Base-by-base conservation (phyloP, 1,140 invertebrate species). In the Diuraphis noxia region DNA sequence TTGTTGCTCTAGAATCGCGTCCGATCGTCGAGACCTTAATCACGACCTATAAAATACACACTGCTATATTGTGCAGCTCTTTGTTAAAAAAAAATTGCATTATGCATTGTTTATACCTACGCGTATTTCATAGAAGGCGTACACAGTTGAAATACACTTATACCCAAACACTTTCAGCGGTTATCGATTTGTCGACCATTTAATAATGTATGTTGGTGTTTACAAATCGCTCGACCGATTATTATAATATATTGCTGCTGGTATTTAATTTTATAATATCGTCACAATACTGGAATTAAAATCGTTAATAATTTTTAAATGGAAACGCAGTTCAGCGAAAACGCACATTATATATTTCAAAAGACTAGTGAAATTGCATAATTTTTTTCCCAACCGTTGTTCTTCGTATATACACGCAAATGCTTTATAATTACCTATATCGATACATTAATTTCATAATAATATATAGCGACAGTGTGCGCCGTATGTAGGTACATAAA, bases 371-470 rank as follows among this genome's bases (percentile, higher is more conserved):
- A 72, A 72, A 72, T 72, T 72, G 56, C 30, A n/a, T 72, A 72
- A n/a, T n/a, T n/a, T 72, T 63, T 72, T 72, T 72, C 13, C 56
- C 56, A 17, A 63, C 56, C 34, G 34, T n/a, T 72, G 34, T n/a
- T 17, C 4, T 13, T n/a, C n/a, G 17, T 72, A 72, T 72, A 72
- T 72, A 72, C 56, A n/a, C 56, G 30, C n/a, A 13, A 72, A n/a
- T n/a, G 56, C 30, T 72, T n/a, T 72, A 72, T 72, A 72, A 72
- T 72, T 72, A n/a, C 56, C 21, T 52, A n/a, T n/a, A 72, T 72
- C 13, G n/a, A 72, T n/a, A 63, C 56, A n/a, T 72, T n/a, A 72
- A 72, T 72, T 72, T 79, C 72, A 79, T 79, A 79, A 36, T 79
- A n/a, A 36, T 79, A 36, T 21, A 79, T 36, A 36, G 49, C 23